A percentile compares a stretch with the other conserved stretches of the same genome.
phyloP scores from a whole-genome alignment of 2,797 vertebrate species.

The Manis pentadactyla region DNA sequence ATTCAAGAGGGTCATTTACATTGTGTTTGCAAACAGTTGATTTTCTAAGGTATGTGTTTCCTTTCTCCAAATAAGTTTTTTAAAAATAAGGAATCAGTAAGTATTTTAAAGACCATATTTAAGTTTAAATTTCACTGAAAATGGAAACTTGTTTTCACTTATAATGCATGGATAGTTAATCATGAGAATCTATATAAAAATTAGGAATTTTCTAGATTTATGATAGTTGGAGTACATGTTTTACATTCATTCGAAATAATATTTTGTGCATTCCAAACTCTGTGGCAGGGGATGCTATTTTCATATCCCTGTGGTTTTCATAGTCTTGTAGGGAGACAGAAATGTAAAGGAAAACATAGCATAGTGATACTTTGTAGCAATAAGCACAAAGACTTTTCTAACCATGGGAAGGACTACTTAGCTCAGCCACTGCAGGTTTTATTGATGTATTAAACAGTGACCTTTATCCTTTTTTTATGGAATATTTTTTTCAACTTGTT shows the following conservation, averaged over 20 bases:
- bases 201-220: background rate
- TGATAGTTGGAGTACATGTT: background rate
- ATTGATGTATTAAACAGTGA: background rate
- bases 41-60: background rate
- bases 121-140: background rate
- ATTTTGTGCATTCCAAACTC: background rate
- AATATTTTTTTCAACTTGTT: background rate
- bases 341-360: background rate
- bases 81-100: background rate
- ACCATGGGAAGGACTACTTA: background rate
- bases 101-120: background rate
- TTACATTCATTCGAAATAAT: too few relatives aligned
- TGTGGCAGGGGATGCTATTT: background rate
- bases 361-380: background rate
- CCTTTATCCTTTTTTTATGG: background rate
- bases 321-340: background rate
- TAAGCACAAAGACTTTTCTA: background rate
- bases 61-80: background rate
- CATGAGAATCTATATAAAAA: background rate
- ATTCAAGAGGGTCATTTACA: background rate
- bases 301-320: background rate
- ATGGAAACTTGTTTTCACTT: background rate
- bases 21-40: background rate
- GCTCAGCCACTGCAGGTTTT: background rate
- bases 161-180: background rate